A percentile compares a stretch with the other conserved stretches of the same genome.
Conservation (phyloP, 2,113 vertebrate genomes). For the Cyanoderma ruficeps region DNA sequence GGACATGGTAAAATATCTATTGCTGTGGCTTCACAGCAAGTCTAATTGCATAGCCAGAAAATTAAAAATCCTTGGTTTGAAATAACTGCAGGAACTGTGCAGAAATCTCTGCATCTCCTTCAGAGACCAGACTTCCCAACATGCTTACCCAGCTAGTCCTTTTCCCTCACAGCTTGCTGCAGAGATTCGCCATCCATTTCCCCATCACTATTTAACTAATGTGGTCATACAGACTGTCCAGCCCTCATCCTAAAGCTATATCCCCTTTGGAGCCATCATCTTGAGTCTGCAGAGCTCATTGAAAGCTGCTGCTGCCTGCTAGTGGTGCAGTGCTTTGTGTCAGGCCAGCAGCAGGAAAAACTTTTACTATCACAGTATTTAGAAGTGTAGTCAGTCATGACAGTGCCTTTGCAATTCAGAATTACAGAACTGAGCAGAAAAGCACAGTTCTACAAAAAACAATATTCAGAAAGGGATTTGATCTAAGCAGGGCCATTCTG, state of each 20-base stretch:
- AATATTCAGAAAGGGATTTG: neutral
- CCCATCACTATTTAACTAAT: neutral
- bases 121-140: neutral
- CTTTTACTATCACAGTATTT: neutral
- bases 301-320: constrained; percentile 24
- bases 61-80: neutral
- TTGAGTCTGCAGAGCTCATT: neutral
- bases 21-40: neutral
- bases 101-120: neutral
- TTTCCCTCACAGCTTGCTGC: neutral
- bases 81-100: neutral
- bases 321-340: neutral
- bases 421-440: neutral
- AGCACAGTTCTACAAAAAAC: neutral
- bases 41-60: constrained; percentile 5
- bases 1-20: neutral
- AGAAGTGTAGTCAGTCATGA: neutral
- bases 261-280: neutral
- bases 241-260: neutral
- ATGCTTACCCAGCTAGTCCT: neutral
- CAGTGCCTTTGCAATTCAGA: neutral
- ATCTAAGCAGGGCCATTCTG: neutral
- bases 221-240: neutral
- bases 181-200: neutral
- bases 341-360: neutral